Evolutionary conservation across 2,888 invertebrate species (phyloP), one percentile per base, ranked within the genome.

Genomic region (Acronicta leporina): DNA sequence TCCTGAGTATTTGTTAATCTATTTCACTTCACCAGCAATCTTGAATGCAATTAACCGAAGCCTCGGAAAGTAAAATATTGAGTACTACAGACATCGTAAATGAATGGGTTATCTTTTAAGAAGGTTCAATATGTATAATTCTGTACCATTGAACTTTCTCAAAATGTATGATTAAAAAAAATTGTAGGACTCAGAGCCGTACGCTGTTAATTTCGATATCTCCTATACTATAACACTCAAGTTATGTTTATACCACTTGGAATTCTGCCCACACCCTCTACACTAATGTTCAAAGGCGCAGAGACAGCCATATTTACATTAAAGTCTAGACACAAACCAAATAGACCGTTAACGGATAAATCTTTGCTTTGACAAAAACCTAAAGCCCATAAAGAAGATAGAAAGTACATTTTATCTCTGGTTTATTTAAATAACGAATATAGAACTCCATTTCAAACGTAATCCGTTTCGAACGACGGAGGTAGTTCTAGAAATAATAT

Each of bases 171-270:
- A n/a, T n/a, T n/a, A n/a, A n/a, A n/a, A n/a, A n/a, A n/a, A n/a
- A n/a, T n/a, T n/a, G n/a, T n/a, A n/a, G n/a, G 10, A 51, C 61
- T 61, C 53, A 61, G 52, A 55, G 61, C 74, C 68, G 68, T 40
- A n/a, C 46, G 49, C 62, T 73, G 73, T 59, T 49, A 50, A 55
- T 38, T 46, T 52, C 55, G 68, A 68, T 73, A 68, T 25, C 43
- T 52, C 53, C 5, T 38, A 6, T 20, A 20, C 2, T n/a, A n/a
- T n/a, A 13, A 35, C 35, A 13, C 74, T 50, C 52, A 27, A 43
- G 52, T 52, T 68, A 56, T 61, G 62, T 44, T 73, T 56, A 53
- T 41, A 50, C 46, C 62, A 74, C 75, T 71, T 71, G 70, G 75
- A 71, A 69, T 57, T 63, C 70, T 60, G 75, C 75, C 71, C 70